Evolutionary conservation across 2,113 vertebrate genomes (phyloP).

Genomic region (Trichomycterus rosablanca): DNA sequence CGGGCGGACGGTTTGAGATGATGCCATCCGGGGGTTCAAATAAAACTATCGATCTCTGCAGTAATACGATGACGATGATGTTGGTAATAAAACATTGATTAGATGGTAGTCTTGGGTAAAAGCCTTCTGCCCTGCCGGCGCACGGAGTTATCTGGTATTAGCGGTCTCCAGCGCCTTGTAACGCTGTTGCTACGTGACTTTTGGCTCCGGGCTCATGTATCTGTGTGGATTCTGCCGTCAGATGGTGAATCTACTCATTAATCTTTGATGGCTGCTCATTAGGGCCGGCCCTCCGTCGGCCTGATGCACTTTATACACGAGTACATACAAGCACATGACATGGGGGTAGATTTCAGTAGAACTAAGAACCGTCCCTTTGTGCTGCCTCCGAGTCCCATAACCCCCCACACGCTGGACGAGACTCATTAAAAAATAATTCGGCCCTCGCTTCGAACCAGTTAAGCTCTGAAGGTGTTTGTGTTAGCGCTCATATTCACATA

Average conservation of each 20-base stretch:
- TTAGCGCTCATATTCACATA: too few species aligned
- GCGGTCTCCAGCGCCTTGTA: slow-evolving; percentile 26
- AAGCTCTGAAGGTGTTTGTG: too few species aligned
- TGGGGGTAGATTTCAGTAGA: not conserved
- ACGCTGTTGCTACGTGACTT: slow-evolving; percentile 13
- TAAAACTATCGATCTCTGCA: slow-evolving; percentile 18
- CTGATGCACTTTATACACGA: not conserved
- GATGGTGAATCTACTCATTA: slow-evolving; percentile 31
- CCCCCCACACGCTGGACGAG: too few species aligned
- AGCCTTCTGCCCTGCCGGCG: not conserved
- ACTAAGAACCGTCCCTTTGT: too few species aligned
- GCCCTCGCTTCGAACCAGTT: too few species aligned
- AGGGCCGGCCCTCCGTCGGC: slow-evolving; percentile 15
- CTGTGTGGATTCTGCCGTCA: slow-evolving; percentile 35
- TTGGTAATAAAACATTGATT: slow-evolving; percentile 12
- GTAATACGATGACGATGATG: slow-evolving; percentile 15
- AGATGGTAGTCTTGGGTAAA: not conserved
- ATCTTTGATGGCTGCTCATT: slow-evolving; percentile 40
- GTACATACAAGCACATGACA: not conserved
- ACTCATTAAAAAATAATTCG: too few species aligned
- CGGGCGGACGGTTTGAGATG: not conserved
- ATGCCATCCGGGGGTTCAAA: not conserved
- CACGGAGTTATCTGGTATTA: slow-evolving; percentile 7
- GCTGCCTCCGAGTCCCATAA: too few species aligned
- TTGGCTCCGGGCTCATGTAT: slow-evolving; percentile 33